Conservation (phyloP, 2,113 vertebrate species). For the Carollia perspicillata region DNA sequence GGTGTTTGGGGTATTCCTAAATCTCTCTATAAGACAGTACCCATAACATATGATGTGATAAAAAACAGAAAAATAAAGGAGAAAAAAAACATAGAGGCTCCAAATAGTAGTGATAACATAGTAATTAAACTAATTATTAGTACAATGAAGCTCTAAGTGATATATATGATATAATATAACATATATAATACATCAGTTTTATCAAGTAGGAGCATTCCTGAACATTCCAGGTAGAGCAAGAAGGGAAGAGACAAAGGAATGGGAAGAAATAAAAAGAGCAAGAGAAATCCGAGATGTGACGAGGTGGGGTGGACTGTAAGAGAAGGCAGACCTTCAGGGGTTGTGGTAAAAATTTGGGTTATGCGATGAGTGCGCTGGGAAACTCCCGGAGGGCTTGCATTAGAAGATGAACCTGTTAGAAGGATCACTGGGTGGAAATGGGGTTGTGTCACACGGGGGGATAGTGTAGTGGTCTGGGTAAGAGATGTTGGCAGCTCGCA, state of each 20-base stretch:
- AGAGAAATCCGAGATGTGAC: background rate
- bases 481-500: background rate
- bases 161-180: background rate
- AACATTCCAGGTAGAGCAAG: background rate
- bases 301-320: background rate
- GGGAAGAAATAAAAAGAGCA: background rate
- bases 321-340: background rate
- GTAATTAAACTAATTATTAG: background rate
- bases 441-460: background rate
- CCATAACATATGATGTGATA: background rate
- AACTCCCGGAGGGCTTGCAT: background rate
- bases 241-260: background rate
- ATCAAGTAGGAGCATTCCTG: background rate
- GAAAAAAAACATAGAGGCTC: background rate
- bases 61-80: background rate
- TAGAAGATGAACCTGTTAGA: background rate
- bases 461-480: background rate
- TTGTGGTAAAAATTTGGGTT: background rate
- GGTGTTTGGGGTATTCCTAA: background rate
- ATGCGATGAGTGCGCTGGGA: background rate
- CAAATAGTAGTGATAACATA: background rate
- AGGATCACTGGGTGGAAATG: background rate
- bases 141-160: background rate
- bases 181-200: background rate
- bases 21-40: background rate